phyloP scores from a whole-genome alignment of 1,140 invertebrate genomes.

The Cyclargus thomasi region DNA sequence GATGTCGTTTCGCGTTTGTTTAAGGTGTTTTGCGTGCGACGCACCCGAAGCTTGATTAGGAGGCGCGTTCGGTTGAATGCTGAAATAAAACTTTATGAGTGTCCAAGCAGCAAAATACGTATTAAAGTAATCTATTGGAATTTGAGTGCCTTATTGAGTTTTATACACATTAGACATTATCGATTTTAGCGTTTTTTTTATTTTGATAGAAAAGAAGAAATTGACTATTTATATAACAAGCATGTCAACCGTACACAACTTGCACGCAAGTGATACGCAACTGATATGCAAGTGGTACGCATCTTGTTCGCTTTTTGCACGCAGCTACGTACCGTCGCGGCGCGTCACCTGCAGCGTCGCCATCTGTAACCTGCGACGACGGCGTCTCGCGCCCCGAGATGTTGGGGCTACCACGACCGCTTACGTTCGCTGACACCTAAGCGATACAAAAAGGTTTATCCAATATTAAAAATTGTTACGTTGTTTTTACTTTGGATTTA shows the following conservation, averaged over 20 bases:
- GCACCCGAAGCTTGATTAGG: conserved; percentile 67
- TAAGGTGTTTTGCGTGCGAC: conserved; percentile 79
- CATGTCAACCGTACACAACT: too few species aligned
- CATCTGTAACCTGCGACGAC: conserved; percentile 91
- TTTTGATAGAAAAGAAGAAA: too few species aligned
- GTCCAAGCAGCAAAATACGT: too few species aligned
- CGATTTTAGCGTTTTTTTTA: too few species aligned
- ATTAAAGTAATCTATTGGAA: too few species aligned
- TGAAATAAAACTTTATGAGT: conserved; percentile 24
- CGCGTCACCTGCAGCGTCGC: conserved; percentile 76
- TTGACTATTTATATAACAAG: too few species aligned
- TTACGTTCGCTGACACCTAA: conserved; percentile 97
- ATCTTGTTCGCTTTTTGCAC: background rate
- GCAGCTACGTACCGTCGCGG: conserved; percentile 37
- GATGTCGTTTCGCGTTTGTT: conserved; percentile 92
- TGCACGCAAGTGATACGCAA: background rate
- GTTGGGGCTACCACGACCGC: conserved; percentile 87
- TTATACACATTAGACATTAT: too few species aligned
- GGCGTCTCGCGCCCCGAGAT: conserved; percentile 93
- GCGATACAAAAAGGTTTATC: conserved; percentile 69
- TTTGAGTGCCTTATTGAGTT: too few species aligned
- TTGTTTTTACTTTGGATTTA: too few species aligned
- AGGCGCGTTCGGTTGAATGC: conserved; percentile 53
- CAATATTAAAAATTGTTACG: too few species aligned
- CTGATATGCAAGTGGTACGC: background rate